Evolutionary conservation across 2,113 vertebrate species (phyloP).

Genomic region (Triplophysa rosa): DNA sequence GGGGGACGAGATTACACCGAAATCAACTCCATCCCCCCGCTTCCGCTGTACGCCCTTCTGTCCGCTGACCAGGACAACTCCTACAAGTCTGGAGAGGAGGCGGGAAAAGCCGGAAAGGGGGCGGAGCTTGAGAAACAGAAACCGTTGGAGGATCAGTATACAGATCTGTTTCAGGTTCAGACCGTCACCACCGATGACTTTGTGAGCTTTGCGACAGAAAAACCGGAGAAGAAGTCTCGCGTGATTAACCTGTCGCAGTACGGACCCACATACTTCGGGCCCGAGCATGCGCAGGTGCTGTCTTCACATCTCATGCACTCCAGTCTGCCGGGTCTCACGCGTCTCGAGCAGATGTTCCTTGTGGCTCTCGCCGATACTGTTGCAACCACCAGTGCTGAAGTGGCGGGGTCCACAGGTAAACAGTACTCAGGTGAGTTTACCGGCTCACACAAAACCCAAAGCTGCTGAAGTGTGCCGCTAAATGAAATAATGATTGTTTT

Average conservation of each 20-base stretch:
- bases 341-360: slow-evolving; percentile 98
- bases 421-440: slow-evolving; percentile 69
- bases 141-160: slow-evolving; percentile 86
- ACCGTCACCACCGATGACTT: slow-evolving; percentile 91
- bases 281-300: slow-evolving; percentile 93
- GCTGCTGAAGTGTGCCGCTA: no score
- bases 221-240: slow-evolving; percentile 90
- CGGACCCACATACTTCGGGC: slow-evolving; percentile 92
- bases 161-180: slow-evolving; percentile 89
- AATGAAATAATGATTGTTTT: no score
- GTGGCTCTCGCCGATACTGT: slow-evolving; percentile 97
- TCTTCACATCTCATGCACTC: slow-evolving; percentile 99
- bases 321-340: slow-evolving; percentile 93
- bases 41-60: slow-evolving; percentile 89
- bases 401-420: slow-evolving; percentile 87
- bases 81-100: slow-evolving; percentile 84
- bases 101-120: slow-evolving; percentile 75
- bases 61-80: slow-evolving; percentile 90
- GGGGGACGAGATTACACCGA: slow-evolving; percentile 95
- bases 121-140: slow-evolving; percentile 74
- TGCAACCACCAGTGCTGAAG: slow-evolving; percentile 92
- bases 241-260: slow-evolving; percentile 97
- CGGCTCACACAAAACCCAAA: not conserved
- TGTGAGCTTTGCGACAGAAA: slow-evolving; percentile 90
- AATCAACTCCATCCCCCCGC: slow-evolving; percentile 94